phyloP scores from a whole-genome alignment of 2,888 invertebrate species.

The Ceramica pisi region DNA sequence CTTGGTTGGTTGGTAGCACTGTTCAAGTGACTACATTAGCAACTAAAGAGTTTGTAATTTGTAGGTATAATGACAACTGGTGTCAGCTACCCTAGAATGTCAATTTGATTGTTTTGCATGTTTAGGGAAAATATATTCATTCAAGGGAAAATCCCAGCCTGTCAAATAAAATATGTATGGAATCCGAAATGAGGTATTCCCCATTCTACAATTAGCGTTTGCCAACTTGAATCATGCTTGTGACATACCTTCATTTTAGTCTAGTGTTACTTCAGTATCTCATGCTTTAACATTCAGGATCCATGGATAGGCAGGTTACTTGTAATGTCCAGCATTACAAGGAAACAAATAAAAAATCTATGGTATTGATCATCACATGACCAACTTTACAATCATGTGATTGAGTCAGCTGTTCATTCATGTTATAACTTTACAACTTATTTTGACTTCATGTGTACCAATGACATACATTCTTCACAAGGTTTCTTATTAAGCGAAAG shows the following conservation, averaged over 20 bases:
- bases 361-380: constrained; percentile 78
- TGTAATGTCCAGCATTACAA: constrained; percentile 29
- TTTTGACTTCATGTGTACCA: background rate
- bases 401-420: constrained; percentile 73
- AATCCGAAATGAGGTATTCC: constrained; percentile 2
- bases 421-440: constrained; percentile 25
- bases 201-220: constrained; percentile 15
- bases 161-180: background rate
- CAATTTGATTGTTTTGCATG: constrained; percentile 18
- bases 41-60: constrained; percentile 22
- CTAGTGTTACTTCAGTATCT: background rate
- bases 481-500: constrained; percentile 10
- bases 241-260: background rate
- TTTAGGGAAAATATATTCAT: background rate
- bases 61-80: background rate
- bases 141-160: background rate
- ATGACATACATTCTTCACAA: background rate
- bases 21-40: constrained; percentile 50
- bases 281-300: background rate
- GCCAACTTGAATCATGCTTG: constrained; percentile 3
- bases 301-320: background rate
- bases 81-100: constrained; percentile 7
- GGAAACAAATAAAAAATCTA: constrained; percentile 12
- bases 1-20: constrained; percentile 76
- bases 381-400: constrained; percentile 79